Evolutionary conservation across 92 coral and sea anemone genomes (phyloP).

Genomic region (Epizoanthus ramosus): DNA sequence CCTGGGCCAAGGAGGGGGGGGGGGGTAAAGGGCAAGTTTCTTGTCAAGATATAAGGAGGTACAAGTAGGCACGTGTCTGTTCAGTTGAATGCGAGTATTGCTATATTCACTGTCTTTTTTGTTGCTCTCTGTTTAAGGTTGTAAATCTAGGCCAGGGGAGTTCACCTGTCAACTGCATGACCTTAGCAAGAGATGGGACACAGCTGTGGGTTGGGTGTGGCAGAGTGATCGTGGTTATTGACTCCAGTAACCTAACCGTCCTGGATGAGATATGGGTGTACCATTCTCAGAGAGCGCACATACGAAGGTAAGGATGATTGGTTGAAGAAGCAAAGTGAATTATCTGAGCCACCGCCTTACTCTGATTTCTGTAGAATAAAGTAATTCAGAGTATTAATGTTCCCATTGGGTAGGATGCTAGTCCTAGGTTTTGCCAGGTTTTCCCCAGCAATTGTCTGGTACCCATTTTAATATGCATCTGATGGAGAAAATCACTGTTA

Average conservation of each 20-base stretch:
- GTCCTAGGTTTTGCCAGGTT: too few species aligned
- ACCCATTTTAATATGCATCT: too few species aligned
- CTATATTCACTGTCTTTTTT: not conserved
- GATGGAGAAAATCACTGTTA: too few species aligned
- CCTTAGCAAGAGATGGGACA: conserved; percentile 62
- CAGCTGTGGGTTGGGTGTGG: conserved; percentile 98
- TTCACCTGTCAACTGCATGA: conserved; percentile 88
- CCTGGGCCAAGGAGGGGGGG: too few species aligned
- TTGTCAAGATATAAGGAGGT: too few species aligned
- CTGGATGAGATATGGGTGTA: conserved; percentile 86
- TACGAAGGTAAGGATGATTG: conserved; percentile 51
- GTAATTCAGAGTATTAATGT: too few species aligned
- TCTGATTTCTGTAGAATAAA: too few species aligned
- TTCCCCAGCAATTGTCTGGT: too few species aligned
- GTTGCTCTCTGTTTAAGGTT: conserved; percentile 9
- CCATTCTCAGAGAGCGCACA: conserved; percentile 78
- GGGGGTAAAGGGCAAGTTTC: too few species aligned
- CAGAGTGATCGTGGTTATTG: conserved; percentile 74
- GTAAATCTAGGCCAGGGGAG: conserved; percentile 85
- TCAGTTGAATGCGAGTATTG: not conserved
- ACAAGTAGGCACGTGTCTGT: not conserved
- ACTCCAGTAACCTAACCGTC: conserved; percentile 62
- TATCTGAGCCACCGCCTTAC: too few species aligned
- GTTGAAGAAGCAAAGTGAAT: too few species aligned
- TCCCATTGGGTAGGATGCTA: too few species aligned